Percentiles rank a stretch among this genome's conserved stretches.
These are phyloP conservation scores for Oscheius sp. DNA, from an alignment of 2,888 invertebrate species.

Conservation along the genomic window DNA sequence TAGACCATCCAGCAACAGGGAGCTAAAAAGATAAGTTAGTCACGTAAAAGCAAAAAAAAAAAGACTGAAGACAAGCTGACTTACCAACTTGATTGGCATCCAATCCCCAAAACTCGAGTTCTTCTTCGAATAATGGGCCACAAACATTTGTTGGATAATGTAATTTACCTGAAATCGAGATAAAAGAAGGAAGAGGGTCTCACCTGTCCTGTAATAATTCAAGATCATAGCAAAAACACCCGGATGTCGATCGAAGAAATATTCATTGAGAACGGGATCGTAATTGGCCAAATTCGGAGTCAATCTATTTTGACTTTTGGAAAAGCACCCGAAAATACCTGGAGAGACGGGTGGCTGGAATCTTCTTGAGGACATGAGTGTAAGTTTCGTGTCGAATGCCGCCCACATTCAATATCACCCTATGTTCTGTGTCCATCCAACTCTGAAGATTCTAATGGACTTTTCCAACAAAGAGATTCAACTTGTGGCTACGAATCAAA, in stretches of 20 bases:
- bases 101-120: conserved; percentile 97
- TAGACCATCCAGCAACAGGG: conserved; percentile 99
- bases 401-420: conserved; percentile 89
- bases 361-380: conserved; percentile 81
- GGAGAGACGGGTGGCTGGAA: conserved; percentile 82
- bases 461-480: neutral
- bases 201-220: conserved; percentile 82
- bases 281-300: conserved; percentile 97
- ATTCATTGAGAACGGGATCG: conserved; percentile 98
- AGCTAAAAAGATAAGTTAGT: too few relatives aligned
- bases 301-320: too few relatives aligned
- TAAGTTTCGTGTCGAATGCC: conserved; percentile 82
- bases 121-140: conserved; percentile 97
- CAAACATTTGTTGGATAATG: conserved; percentile 99
- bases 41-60: too few relatives aligned
- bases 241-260: conserved; percentile 95
- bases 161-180: conserved; percentile 81
- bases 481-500: too few relatives aligned
- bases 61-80: too few relatives aligned
- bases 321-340: conserved; percentile 30
- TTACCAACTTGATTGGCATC: too few relatives aligned
- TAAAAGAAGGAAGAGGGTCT: conserved; percentile 3
- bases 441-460: conserved; percentile 46
- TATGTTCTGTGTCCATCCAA: conserved; percentile 83
- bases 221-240: conserved; percentile 89